Evolutionary conservation across 2,888 invertebrate genomes (phyloP).

Genomic region (Chelonus formosanus): DNA sequence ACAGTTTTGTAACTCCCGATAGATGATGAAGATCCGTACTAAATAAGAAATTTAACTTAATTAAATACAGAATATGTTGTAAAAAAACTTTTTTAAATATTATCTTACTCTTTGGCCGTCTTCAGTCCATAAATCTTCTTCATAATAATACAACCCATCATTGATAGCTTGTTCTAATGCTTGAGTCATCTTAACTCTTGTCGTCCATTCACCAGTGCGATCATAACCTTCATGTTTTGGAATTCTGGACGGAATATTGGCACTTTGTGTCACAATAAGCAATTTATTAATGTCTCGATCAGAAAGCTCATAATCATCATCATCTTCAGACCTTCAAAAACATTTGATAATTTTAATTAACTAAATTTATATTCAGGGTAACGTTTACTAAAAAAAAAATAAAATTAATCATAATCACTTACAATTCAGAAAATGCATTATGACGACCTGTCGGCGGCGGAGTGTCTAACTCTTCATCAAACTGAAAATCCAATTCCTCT

Average conservation of each 20-base stretch:
- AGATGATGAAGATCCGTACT: conserved; percentile 61
- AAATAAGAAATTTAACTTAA: conserved; percentile 7
- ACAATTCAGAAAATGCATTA: conserved; percentile 84
- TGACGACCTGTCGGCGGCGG: conserved; percentile 79
- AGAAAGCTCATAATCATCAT: conserved; percentile 87
- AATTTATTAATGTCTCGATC: conserved; percentile 93
- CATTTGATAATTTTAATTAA: neutral
- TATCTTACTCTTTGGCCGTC: conserved; percentile 67
- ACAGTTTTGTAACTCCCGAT: conserved; percentile 81
- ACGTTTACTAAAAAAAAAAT: neutral
- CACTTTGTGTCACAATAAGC: conserved; percentile 88
- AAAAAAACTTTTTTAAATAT: neutral
- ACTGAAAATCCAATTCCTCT: conserved; percentile 95
- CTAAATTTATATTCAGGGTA: neutral
- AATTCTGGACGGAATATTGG: conserved; percentile 65
- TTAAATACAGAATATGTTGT: neutral
- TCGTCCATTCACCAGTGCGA: conserved; percentile 88
- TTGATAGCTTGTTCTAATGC: conserved; percentile 95
- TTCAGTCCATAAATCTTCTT: conserved; percentile 90
- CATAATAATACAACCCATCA: conserved; percentile 95
- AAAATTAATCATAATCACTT: conserved; percentile 47
- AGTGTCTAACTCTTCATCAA: conserved; percentile 92
- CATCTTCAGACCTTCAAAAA: conserved; percentile 75
- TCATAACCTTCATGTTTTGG: conserved; percentile 91
- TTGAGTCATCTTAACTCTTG: conserved; percentile 92